phyloP scores from a whole-genome alignment of 2,888 invertebrate genomes.

The Lysandra bellargus region DNA sequence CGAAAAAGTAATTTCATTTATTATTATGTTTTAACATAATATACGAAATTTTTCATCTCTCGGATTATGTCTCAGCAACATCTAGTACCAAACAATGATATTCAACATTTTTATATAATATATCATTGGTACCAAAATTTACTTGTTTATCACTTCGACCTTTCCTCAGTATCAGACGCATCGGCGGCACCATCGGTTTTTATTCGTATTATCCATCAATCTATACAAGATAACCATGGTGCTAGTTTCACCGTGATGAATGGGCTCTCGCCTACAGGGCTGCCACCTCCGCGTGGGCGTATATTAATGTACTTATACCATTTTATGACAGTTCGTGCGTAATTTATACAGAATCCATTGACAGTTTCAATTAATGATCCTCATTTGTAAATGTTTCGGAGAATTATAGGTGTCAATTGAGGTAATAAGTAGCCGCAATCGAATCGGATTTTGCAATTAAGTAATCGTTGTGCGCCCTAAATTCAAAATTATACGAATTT shows the following conservation, averaged over 20 bases:
- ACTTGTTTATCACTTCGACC: neutral
- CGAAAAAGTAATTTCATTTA: too few relatives aligned
- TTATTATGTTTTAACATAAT: too few relatives aligned
- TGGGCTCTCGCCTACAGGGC: conserved; percentile 23
- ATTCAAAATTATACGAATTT: too few relatives aligned
- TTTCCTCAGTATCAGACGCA: neutral
- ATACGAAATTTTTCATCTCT: too few relatives aligned
- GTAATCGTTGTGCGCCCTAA: neutral
- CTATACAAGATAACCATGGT: conserved; percentile 5
- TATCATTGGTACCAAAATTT: too few relatives aligned
- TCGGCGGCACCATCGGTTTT: conserved; percentile 10
- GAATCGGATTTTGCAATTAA: neutral
- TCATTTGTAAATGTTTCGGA: conserved; percentile 8
- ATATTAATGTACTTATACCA: conserved; percentile 23
- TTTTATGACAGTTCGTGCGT: conserved; percentile 15
- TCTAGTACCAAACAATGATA: too few relatives aligned
- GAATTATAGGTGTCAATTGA: conserved; percentile 1
- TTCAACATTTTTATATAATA: too few relatives aligned
- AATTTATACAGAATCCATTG: conserved; percentile 17
- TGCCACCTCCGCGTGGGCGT: conserved; percentile 16
- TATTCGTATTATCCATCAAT: conserved; percentile 3
- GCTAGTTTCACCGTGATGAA: conserved; percentile 26
- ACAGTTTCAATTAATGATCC: conserved; percentile 21
- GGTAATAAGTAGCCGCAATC: neutral
- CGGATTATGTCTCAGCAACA: too few relatives aligned